Conservation (phyloP, 30 jellyfish, hydroid and myxozoan species). For the Pseudorhiza aurosa region DNA sequence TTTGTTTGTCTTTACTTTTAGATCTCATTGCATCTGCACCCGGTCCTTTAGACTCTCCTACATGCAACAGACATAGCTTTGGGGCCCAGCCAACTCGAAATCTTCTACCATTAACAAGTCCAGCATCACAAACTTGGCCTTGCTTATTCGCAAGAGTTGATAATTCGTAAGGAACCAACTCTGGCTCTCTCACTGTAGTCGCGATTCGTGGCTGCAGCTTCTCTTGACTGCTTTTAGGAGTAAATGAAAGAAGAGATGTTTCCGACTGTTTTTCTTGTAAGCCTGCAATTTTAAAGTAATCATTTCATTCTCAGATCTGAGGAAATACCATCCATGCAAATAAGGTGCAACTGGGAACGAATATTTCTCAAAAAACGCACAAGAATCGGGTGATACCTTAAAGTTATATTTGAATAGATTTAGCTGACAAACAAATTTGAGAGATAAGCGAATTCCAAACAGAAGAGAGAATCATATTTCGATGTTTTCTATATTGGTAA, state of each 20-base stretch:
- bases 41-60: conserved; percentile 52
- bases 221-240: not conserved
- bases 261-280: not conserved
- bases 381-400: no score
- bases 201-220: conserved; percentile 32
- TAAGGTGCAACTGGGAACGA: no score
- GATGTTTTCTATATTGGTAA: no score
- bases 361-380: no score
- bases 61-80: conserved; percentile 56
- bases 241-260: not conserved
- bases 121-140: conserved; percentile 79
- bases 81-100: conserved; percentile 89
- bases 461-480: no score
- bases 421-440: no score
- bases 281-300: no score
- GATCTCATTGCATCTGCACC: conserved; percentile 2
- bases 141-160: conserved; percentile 34
- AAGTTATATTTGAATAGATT: no score
- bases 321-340: no score
- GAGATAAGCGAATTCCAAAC: no score
- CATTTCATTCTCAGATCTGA: no score
- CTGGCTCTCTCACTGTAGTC: conserved; percentile 25
- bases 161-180: conserved; percentile 9
- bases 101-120: conserved; percentile 76
- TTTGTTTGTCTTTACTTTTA: not conserved